Conservation (phyloP, 2,113 vertebrate genomes). For the Hippoglossus stenolepis region DNA sequence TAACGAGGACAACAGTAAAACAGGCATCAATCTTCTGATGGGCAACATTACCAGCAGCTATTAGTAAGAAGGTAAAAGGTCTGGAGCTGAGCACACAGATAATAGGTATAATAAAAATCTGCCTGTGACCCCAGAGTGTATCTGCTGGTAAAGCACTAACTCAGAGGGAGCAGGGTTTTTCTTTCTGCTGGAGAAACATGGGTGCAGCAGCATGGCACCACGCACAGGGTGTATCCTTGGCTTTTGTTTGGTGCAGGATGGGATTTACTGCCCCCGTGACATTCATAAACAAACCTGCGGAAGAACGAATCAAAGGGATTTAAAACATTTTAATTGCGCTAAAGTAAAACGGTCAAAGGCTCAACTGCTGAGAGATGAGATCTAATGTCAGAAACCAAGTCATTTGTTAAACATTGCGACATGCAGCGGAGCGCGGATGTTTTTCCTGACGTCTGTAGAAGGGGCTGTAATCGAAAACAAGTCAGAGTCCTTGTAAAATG, state of each 20-base stretch:
- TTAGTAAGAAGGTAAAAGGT: constrained; percentile 34
- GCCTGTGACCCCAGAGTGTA: constrained; percentile 3
- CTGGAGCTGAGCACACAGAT: constrained; percentile 13
- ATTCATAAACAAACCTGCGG: no score
- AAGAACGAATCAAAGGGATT: no score
- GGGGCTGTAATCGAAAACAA: no score
- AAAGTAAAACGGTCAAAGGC: background rate
- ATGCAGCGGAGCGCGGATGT: no score
- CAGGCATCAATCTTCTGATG: background rate
- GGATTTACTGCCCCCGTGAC: background rate
- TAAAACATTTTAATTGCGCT: background rate
- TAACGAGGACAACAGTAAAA: constrained; percentile 3
- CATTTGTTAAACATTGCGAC: no score
- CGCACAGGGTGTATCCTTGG: background rate
- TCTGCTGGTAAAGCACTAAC: background rate
- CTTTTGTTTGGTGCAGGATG: background rate
- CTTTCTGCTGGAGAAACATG: background rate
- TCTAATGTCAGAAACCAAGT: no score
- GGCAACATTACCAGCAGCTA: constrained; percentile 22
- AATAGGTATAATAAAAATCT: constrained; percentile 21
- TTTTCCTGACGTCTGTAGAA: no score
- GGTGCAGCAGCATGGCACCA: background rate
- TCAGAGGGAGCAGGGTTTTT: background rate
- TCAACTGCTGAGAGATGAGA: background rate
- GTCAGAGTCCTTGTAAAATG: no score